Evolutionary conservation across 2,888 invertebrate species (phyloP).

Genomic region (Myopa tessellatipennis): DNA sequence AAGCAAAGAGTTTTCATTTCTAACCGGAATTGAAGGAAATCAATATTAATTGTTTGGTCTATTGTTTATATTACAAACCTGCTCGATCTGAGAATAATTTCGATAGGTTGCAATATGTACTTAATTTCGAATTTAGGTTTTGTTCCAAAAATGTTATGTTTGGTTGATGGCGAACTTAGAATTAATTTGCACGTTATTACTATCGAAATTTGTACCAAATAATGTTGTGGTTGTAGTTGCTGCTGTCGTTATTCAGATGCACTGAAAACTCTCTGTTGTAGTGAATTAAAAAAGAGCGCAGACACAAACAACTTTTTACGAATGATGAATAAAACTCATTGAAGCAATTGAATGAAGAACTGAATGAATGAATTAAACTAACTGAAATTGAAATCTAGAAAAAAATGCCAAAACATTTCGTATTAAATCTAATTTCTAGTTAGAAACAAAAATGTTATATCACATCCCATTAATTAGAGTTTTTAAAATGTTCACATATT

Average conservation of each 20-base stretch:
- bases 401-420: too few relatives aligned
- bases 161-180: constrained; percentile 44
- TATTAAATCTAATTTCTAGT: too few relatives aligned
- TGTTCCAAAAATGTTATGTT: constrained; percentile 45
- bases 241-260: constrained; percentile 23
- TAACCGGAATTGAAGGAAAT: background rate
- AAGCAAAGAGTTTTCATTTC: background rate
- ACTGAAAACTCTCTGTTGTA: background rate
- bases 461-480: too few relatives aligned
- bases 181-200: constrained; percentile 24
- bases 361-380: too few relatives aligned
- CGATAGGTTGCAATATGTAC: constrained; percentile 25
- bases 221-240: constrained; percentile 34
- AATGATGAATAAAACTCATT: too few relatives aligned
- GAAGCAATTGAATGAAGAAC: too few relatives aligned
- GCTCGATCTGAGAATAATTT: background rate
- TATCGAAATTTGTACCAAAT: constrained; percentile 49
- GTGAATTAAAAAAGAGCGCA: background rate
- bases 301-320: constrained; percentile 36
- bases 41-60: constrained; percentile 48
- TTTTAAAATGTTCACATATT: too few relatives aligned
- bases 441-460: too few relatives aligned
- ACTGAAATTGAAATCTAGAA: too few relatives aligned
- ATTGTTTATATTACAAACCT: constrained; percentile 47
- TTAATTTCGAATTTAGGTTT: constrained; percentile 48